Evolutionary conservation across 2,113 vertebrate genomes (phyloP).

Genomic region (Steatornis caripensis): DNA sequence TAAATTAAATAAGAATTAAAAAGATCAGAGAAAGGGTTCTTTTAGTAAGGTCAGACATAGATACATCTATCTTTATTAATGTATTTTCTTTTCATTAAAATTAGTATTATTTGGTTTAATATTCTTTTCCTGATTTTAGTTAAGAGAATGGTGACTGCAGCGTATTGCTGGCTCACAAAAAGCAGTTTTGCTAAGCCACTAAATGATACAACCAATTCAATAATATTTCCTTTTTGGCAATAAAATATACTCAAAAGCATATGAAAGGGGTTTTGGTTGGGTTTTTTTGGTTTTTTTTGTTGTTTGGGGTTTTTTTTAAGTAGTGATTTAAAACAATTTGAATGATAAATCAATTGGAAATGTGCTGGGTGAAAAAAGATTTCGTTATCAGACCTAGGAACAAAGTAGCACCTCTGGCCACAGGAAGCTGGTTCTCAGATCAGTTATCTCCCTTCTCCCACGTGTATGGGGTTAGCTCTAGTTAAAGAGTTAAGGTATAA

Average conservation of each 20-base stretch:
- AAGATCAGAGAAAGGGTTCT: not conserved
- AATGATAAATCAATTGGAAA: not conserved
- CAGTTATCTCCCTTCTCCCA: not conserved
- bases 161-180: not conserved
- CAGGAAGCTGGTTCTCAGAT: not conserved
- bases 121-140: not conserved
- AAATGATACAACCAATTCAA: not conserved
- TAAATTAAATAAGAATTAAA: not conserved
- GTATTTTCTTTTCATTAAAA: not conserved
- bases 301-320: not conserved
- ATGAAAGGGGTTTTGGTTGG: not conserved
- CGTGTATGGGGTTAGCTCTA: not conserved
- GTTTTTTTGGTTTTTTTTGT: no score
- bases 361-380: not conserved
- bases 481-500: not conserved
- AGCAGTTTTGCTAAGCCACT: not conserved
- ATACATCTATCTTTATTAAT: not conserved
- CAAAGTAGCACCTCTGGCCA: not conserved
- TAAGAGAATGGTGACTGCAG: not conserved
- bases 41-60: not conserved
- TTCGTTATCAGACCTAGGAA: not conserved
- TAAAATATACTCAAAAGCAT: not conserved
- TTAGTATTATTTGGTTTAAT: not conserved
- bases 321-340: not conserved
- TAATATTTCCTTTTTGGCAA: not conserved